Conservation (phyloP, 2,888 invertebrate species). For the Eristalis arbustorum region DNA sequence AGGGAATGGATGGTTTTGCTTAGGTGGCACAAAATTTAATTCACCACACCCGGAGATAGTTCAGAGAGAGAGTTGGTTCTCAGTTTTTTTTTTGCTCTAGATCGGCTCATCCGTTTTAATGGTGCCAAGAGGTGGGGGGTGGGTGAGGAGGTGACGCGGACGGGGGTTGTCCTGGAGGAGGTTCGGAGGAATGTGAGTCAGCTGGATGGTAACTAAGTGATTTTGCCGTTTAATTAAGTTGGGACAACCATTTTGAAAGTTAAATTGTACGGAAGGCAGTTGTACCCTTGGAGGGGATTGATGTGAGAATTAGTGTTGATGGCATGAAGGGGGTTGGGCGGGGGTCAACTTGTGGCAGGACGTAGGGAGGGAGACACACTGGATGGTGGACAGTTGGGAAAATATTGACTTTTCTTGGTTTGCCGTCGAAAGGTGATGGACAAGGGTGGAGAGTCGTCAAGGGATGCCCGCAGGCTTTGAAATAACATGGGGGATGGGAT, state of each 20-base stretch:
- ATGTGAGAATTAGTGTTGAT: slow-evolving; percentile 11
- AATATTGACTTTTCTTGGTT: too few species aligned
- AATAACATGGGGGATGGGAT: too few species aligned
- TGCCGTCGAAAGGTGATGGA: too few species aligned
- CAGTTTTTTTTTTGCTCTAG: not conserved
- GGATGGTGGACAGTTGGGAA: too few species aligned
- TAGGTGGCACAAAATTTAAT: slow-evolving; percentile 28
- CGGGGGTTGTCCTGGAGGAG: too few species aligned
- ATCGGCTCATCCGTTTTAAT: not conserved
- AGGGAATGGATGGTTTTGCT: not conserved
- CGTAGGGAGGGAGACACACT: too few species aligned
- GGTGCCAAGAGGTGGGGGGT: not conserved
- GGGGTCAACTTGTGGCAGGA: not conserved
- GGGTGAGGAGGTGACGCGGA: too few species aligned
- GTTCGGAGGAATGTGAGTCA: not conserved
- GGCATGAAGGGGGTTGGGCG: not conserved
- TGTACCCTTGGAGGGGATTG: not conserved
- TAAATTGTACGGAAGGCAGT: slow-evolving; percentile 13
- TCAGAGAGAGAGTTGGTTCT: not conserved
- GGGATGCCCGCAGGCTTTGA: too few species aligned
- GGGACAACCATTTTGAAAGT: slow-evolving; percentile 18
- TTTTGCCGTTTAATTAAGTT: slow-evolving; percentile 35
- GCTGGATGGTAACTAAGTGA: slow-evolving; percentile 21
- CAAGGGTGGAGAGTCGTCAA: too few species aligned
- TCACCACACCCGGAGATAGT: slow-evolving; percentile 9